Conservation (phyloP, 2,888 invertebrate species). For the Drosophila kuntzei region DNA sequence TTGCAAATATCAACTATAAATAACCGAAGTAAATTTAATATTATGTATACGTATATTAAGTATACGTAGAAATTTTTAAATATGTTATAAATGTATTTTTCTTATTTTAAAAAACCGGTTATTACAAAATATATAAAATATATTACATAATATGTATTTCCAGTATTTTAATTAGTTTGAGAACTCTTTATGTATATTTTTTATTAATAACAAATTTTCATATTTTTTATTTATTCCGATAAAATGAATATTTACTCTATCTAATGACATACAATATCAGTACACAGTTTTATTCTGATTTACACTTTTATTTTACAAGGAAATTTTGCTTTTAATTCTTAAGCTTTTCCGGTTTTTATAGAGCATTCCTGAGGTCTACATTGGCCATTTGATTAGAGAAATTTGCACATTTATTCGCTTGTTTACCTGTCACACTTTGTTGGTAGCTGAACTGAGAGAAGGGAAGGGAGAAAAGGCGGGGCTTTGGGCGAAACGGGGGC, state of each 20-base stretch:
- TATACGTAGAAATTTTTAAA: no score
- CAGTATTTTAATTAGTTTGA: no score
- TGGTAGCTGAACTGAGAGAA: background rate
- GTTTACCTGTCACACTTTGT: conserved; percentile 35
- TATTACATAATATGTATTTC: no score
- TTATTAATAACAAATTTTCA: no score
- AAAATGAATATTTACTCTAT: no score
- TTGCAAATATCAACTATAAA: background rate
- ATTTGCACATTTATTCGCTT: conserved; percentile 53
- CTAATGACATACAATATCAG: no score
- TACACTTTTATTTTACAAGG: background rate
- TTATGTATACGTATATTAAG: background rate
- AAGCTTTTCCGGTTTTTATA: background rate
- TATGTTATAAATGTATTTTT: no score
- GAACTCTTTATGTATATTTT: no score
- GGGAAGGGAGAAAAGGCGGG: background rate
- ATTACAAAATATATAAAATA: no score
- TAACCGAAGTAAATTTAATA: background rate
- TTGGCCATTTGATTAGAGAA: conserved; percentile 19
- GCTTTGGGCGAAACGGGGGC: background rate
- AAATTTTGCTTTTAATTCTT: background rate
- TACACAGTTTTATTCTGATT: background rate
- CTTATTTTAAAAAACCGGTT: no score
- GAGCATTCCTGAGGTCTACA: conserved; percentile 26
- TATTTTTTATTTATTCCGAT: no score